Base-by-base conservation (phyloP, 2,797 vertebrate genomes). In the Betta splendens region DNA sequence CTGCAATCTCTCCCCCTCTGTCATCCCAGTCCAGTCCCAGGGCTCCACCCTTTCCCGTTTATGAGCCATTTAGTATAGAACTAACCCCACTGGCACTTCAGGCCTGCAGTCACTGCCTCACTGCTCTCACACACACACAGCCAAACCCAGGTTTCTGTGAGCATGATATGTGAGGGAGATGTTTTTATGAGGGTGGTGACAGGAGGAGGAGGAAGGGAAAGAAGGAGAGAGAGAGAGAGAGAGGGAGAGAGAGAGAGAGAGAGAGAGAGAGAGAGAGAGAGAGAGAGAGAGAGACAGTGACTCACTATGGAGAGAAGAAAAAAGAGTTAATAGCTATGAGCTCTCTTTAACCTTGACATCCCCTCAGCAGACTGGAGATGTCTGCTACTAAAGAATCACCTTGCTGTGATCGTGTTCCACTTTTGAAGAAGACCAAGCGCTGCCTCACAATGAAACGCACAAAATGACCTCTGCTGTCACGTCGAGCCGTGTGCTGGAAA, bases 381-480 rank as follows among this genome's bases (percentile, higher is more conserved):
- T 56, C 51, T 32, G 55, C 29, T 18, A 6, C 15, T 16, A 44
- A 37, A 11, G 29, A 6, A 6, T 25, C 13, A 44, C 46, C 69
- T 39, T 26, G 17, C 8, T 25, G 32, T 22, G 38, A 22, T 20
- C 2, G 2, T 9, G 38, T 60, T 23, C 22, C 22, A 42, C 21
- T 56, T 69, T 62, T 47, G 46, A 48, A 66, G 23, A 57, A 71
- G 46, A 53, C 64, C 13, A 10, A 11, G 54, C 51, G 18, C 43
- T 2, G 31, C 72, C 65, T 82, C 61, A 72, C n/a, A n/a, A n/a
- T n/a, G n/a, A n/a, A 68, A 78, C 69, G 54, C 62, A 71, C 21
- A 15, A 63, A 66, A 77, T 83, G 77, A 89, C 88, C 89, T 89
- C 85, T 86, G 42, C 77, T 89, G 86, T 83, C 77, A 72, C 46